These are phyloP conservation scores for Pteria penguin DNA, from an alignment of 2,888 invertebrate species.

Conservation along the genomic window DNA sequence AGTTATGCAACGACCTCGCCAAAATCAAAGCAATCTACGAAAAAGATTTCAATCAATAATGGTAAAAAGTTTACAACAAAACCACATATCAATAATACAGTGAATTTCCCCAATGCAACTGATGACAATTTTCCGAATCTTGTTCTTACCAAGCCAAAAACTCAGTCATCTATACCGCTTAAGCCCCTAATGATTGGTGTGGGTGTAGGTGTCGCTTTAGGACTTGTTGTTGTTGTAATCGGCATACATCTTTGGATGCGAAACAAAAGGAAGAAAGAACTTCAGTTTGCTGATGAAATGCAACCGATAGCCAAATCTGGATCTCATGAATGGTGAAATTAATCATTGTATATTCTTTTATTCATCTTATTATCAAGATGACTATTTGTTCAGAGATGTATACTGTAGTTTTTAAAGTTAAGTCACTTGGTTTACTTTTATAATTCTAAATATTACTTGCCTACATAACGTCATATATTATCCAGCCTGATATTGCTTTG, in stretches of 20 bases:
- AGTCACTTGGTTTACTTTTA: too few relatives aligned
- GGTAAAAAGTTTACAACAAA: neutral
- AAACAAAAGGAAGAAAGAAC: slow-evolving; percentile 43
- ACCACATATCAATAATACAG: slow-evolving; percentile 11
- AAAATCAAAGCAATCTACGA: slow-evolving; percentile 16
- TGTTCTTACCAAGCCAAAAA: neutral
- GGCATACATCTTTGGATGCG: slow-evolving; percentile 50
- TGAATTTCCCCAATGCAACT: neutral
- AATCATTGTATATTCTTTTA: too few relatives aligned
- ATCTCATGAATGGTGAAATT: slow-evolving; percentile 42
- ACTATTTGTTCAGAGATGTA: too few relatives aligned
- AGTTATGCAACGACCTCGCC: slow-evolving; percentile 7
- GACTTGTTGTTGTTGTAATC: slow-evolving; percentile 53
- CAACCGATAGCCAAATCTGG: slow-evolving; percentile 38
- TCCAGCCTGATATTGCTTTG: too few relatives aligned
- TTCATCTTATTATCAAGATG: too few relatives aligned
- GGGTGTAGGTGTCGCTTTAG: slow-evolving; percentile 55
- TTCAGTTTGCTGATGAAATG: slow-evolving; percentile 42
- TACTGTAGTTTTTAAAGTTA: too few relatives aligned
- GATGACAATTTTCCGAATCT: slow-evolving; percentile 15
- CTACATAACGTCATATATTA: too few relatives aligned
- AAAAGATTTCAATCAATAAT: neutral
- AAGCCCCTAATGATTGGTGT: slow-evolving; percentile 60
- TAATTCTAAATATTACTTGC: too few relatives aligned
- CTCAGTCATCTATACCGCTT: slow-evolving; percentile 43